These are phyloP conservation scores for Nibea albiflora DNA, from an alignment of 2,113 vertebrate genomes.

Conservation along the genomic window DNA sequence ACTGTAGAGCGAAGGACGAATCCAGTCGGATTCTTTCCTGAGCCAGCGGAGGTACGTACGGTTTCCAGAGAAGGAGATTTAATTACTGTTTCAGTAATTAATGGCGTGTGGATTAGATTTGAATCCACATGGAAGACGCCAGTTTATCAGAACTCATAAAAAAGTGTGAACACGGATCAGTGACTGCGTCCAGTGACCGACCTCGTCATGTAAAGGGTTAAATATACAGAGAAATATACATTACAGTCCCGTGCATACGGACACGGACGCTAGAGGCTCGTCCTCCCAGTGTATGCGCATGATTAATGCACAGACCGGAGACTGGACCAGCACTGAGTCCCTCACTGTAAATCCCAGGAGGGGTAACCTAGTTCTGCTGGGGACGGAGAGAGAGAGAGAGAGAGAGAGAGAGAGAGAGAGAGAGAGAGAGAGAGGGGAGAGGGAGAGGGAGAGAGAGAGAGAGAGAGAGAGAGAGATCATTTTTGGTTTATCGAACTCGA, in stretches of 20 bases:
- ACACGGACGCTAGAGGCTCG: background rate
- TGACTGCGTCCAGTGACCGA: background rate
- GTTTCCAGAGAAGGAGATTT: slow-evolving; percentile 15
- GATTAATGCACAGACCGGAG: slow-evolving; percentile 69
- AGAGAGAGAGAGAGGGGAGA: background rate
- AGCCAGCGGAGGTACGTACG: background rate
- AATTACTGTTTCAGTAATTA: slow-evolving; percentile 35
- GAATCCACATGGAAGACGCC: background rate
- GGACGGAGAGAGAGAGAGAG: background rate
- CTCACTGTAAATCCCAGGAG: slow-evolving; percentile 49
- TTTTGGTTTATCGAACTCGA: no score
- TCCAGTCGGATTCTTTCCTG: background rate
- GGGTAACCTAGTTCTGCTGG: slow-evolving; percentile 75
- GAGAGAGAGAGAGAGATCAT: background rate
- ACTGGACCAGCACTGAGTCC: slow-evolving; percentile 49
- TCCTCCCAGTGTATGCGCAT: slow-evolving; percentile 27
- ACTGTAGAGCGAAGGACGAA: background rate
- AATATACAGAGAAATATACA: background rate
- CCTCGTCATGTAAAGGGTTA: background rate
- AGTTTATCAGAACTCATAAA: slow-evolving; percentile 21
- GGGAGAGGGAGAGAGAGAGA: background rate
- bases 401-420: background rate
- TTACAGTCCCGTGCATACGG: slow-evolving; percentile 34
- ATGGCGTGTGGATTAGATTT: slow-evolving; percentile 10
- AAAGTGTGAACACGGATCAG: background rate